Percentiles rank a stretch among this genome's conserved stretches.
Conservation (phyloP, 2,888 invertebrate species). For the Blastobasis lacticolella region DNA sequence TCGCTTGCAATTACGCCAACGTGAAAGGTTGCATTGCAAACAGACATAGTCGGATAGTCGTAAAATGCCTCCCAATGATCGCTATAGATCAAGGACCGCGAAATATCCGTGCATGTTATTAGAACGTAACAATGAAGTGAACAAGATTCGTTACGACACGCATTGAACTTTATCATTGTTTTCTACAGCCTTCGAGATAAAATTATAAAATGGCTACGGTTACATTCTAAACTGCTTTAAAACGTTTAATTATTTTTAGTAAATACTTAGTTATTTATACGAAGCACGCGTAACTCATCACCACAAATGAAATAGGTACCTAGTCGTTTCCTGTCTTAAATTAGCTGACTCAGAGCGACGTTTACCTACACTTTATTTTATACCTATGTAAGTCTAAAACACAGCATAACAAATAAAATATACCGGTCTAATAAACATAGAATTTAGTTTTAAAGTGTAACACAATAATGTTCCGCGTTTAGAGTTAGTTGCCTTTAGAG, state of each 20-base stretch:
- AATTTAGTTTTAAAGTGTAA: neutral
- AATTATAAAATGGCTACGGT: neutral
- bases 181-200: neutral
- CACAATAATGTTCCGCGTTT: neutral
- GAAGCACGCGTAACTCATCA: no score
- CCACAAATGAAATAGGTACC: no score
- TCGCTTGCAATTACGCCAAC: neutral
- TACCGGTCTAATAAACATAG: neutral
- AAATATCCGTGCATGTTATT: conserved; percentile 2
- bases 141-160: conserved; percentile 8
- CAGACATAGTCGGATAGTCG: conserved; percentile 6
- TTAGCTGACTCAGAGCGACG: no score
- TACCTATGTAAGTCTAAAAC: no score
- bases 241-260: no score
- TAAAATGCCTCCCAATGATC: conserved; percentile 20
- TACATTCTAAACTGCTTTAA: neutral
- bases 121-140: conserved; percentile 8
- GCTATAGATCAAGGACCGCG: conserved; percentile 50
- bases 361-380: no score
- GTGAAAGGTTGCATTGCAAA: conserved; percentile 11
- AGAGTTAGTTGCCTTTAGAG: neutral
- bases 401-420: no score
- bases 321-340: no score
- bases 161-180: conserved; percentile 11
- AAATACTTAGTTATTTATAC: no score